Evolutionary conservation across 1,140 invertebrate genomes (phyloP).

Genomic region (Chrysopa pallens): DNA sequence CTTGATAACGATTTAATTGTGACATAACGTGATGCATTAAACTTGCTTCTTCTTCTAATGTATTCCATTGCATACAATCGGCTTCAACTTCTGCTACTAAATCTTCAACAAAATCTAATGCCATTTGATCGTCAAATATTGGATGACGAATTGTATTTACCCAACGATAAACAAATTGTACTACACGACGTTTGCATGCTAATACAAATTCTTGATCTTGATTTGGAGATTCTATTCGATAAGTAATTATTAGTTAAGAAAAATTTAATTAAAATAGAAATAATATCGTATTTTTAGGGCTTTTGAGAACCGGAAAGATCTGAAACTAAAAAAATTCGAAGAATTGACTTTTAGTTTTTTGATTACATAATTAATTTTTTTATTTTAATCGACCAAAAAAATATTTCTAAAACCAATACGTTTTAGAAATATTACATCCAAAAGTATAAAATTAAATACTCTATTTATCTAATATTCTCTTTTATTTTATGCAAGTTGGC

Average conservation of each 20-base stretch:
- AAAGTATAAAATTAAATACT: too few relatives aligned
- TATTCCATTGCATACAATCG: slow-evolving; percentile 29
- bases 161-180: slow-evolving; percentile 68
- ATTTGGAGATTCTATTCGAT: slow-evolving; percentile 35
- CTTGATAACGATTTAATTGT: slow-evolving; percentile 27
- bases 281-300: too few relatives aligned
- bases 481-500: too few relatives aligned
- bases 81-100: slow-evolving; percentile 46
- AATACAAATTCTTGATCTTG: slow-evolving; percentile 55
- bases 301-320: too few relatives aligned
- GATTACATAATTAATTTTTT: too few relatives aligned
- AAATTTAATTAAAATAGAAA: too few relatives aligned
- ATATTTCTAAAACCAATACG: too few relatives aligned
- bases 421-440: too few relatives aligned
- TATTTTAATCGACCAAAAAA: too few relatives aligned
- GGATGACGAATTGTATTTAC: slow-evolving; percentile 48
- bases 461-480: too few relatives aligned
- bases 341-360: too few relatives aligned
- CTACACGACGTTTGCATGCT: slow-evolving; percentile 54
- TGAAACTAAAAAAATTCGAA: too few relatives aligned
- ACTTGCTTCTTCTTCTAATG: slow-evolving; percentile 40
- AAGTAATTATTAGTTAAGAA: slow-evolving; percentile 30
- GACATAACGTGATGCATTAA: slow-evolving; percentile 48
- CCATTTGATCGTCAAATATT: slow-evolving; percentile 53
- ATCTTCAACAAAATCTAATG: slow-evolving; percentile 58